A percentile compares a stretch with the other conserved stretches of the same genome.
phyloP scores from a whole-genome alignment of 2,797 vertebrate genomes.

The Meda fulgida region DNA sequence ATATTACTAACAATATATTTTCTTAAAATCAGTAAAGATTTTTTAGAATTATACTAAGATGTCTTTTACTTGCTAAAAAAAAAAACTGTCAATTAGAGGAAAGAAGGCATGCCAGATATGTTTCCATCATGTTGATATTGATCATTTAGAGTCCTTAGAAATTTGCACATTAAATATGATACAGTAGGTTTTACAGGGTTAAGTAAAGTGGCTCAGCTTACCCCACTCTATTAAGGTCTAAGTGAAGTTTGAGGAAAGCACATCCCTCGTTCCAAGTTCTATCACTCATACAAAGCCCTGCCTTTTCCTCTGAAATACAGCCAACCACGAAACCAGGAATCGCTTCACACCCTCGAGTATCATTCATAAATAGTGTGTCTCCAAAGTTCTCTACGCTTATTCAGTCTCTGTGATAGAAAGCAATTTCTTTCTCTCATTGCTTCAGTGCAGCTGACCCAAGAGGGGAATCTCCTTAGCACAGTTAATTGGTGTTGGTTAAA shows the following conservation, averaged over 20 bases:
- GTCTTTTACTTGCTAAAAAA: neutral
- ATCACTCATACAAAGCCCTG: neutral
- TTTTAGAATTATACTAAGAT: neutral
- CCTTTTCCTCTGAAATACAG: conserved; percentile 18
- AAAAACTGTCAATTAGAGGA: neutral
- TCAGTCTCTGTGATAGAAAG: conserved; percentile 35
- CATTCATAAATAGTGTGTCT: conserved; percentile 45
- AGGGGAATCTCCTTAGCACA: conserved; percentile 63
- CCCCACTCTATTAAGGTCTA: neutral
- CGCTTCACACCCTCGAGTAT: conserved; percentile 33
- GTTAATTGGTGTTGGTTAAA: conserved; percentile 71
- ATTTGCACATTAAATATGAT: neutral
- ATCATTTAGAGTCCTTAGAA: neutral
- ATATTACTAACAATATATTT: too few species aligned
- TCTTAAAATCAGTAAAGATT: neutral
- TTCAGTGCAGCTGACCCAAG: conserved; percentile 45
- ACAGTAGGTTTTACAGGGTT: neutral
- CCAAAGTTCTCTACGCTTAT: conserved; percentile 17
- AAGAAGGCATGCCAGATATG: neutral
- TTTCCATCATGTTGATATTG: neutral
- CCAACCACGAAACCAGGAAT: conserved; percentile 1
- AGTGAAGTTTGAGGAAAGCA: neutral
- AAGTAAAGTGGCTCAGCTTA: neutral
- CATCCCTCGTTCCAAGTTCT: neutral
- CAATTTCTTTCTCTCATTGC: conserved; percentile 39